A percentile compares a stretch with the other conserved stretches of the same genome.
phyloP scores from a whole-genome alignment of 2,113 vertebrate genomes.

The Larimichthys polyactis region DNA sequence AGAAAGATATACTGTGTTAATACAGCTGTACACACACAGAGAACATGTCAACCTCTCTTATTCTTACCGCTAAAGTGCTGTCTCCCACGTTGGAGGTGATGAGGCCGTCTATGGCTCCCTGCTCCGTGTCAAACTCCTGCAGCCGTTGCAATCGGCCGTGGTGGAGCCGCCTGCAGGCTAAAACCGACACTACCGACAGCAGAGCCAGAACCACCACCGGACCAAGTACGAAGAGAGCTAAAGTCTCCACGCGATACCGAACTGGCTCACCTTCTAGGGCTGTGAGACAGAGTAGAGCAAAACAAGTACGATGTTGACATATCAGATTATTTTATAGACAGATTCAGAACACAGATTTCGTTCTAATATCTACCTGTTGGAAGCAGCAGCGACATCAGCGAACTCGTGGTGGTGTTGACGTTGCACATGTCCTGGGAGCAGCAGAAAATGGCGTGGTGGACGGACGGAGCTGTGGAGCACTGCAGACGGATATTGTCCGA shows the following conservation, averaged over 20 bases:
- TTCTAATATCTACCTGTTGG: constrained; percentile 62
- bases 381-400: constrained; percentile 77
- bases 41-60: background rate
- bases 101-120: constrained; percentile 84
- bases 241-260: constrained; percentile 77
- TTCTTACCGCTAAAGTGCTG: constrained; percentile 83
- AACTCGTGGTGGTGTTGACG: constrained; percentile 73
- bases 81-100: constrained; percentile 85
- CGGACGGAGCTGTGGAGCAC: constrained; percentile 77
- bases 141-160: constrained; percentile 80
- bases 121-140: constrained; percentile 82
- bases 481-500: constrained; percentile 73
- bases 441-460: constrained; percentile 79
- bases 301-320: background rate
- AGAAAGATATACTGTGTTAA: no score
- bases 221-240: constrained; percentile 81
- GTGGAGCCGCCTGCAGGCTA: constrained; percentile 82
- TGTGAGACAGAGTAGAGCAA: constrained; percentile 25
- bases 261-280: constrained; percentile 78
- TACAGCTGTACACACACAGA: no score
- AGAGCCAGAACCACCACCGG: constrained; percentile 78
- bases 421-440: constrained; percentile 84
- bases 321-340: background rate
- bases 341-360: background rate
- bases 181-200: constrained; percentile 74